A percentile compares a stretch with the other conserved stretches of the same genome.
Evolutionary conservation across 2,888 invertebrate genomes (phyloP).

Genomic region (Melieria picta): DNA sequence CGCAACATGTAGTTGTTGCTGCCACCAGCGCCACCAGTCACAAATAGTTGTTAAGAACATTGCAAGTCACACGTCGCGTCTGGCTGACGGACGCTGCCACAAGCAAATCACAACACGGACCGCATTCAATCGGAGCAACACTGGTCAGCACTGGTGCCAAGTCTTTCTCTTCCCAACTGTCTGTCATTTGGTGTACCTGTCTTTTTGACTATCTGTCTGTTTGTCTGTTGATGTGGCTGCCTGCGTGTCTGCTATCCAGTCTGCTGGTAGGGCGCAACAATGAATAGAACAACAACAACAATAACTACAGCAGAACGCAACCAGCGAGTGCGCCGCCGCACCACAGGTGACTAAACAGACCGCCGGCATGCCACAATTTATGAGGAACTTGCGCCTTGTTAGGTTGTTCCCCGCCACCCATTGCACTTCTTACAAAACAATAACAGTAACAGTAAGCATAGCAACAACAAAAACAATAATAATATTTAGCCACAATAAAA

Average conservation of each 20-base stretch:
- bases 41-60: no score
- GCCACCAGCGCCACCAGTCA: background rate
- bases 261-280: background rate
- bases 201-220: background rate
- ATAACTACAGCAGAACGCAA: background rate
- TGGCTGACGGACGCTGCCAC: no score
- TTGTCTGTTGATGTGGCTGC: background rate
- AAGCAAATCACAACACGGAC: background rate
- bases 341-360: constrained; percentile 17
- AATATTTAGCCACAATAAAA: background rate
- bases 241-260: background rate
- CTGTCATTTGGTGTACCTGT: background rate
- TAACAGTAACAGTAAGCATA: background rate
- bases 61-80: no score
- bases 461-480: background rate
- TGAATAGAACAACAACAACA: background rate
- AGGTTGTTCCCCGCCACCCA: no score
- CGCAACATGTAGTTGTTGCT: background rate
- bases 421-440: background rate
- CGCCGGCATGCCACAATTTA: background rate
- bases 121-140: background rate
- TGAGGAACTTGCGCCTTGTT: no score
- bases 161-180: background rate
- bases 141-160: background rate
- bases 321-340: background rate